phyloP scores from a whole-genome alignment of 2,888 invertebrate genomes.

The Zaprionus obscuricornis region DNA sequence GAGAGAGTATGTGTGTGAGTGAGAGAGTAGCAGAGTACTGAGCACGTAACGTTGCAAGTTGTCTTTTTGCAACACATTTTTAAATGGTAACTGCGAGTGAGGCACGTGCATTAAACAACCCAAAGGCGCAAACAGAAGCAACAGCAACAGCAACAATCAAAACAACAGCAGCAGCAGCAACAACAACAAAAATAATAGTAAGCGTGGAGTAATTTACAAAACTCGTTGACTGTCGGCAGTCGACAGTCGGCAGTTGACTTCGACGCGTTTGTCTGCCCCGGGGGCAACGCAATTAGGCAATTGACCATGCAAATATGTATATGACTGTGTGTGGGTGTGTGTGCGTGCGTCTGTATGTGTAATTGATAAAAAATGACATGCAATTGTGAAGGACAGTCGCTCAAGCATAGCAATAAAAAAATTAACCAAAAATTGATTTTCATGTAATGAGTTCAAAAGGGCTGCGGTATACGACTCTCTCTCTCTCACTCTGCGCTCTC shows the following conservation, averaged over 20 bases:
- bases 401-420: conserved; percentile 46
- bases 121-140: conserved; percentile 46
- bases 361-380: conserved; percentile 71
- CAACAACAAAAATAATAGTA: conserved; percentile 38
- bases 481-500: conserved; percentile 1
- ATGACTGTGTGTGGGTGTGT: conserved; percentile 11
- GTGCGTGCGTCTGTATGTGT: conserved; percentile 31
- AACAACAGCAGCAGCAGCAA: conserved; percentile 33
- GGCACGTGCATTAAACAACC: conserved; percentile 80
- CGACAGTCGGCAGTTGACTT: conserved; percentile 62
- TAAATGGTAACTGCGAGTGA: conserved; percentile 58
- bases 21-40: conserved; percentile 19
- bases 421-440: conserved; percentile 76
- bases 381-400: conserved; percentile 42
- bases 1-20: conserved; percentile 7
- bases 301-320: conserved; percentile 45
- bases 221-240: too few relatives aligned
- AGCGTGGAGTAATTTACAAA: conserved; percentile 71
- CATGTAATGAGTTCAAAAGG: conserved; percentile 72
- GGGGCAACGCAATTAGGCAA: conserved; percentile 68
- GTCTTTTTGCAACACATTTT: conserved; percentile 67
- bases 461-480: conserved; percentile 40
- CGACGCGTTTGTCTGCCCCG: conserved; percentile 69
- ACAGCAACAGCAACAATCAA: conserved; percentile 42
- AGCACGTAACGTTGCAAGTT: conserved; percentile 52